Conservation (phyloP, 2,797 vertebrate species). For the Hephaestus fuliginosus region DNA sequence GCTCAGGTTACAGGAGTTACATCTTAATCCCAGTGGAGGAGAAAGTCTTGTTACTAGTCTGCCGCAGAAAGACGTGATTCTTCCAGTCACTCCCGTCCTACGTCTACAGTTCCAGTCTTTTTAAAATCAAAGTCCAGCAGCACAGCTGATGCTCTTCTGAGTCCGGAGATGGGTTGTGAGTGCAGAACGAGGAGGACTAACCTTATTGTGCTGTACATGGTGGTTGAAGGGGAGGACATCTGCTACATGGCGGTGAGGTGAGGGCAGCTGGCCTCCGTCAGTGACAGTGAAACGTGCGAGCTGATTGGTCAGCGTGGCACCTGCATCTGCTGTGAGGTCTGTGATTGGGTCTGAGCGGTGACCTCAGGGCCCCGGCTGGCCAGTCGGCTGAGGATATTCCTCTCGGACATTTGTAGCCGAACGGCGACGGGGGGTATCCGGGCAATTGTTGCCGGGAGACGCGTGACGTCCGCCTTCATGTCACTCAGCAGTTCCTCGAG, state of each 20-base stretch:
- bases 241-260: slow-evolving; percentile 77
- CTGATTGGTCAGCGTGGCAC: slow-evolving; percentile 80
- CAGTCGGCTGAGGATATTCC: slow-evolving; percentile 97
- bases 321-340: slow-evolving; percentile 83
- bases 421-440: slow-evolving; percentile 98
- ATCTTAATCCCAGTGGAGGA: slow-evolving; percentile 63
- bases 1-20: slow-evolving; percentile 63
- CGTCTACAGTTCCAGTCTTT: slow-evolving; percentile 65
- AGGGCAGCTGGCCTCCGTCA: slow-evolving; percentile 56
- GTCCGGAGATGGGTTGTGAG: slow-evolving; percentile 63
- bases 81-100: slow-evolving; percentile 54
- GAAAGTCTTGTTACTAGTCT: slow-evolving; percentile 49
- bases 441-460: slow-evolving; percentile 97
- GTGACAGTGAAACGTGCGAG: slow-evolving; percentile 32
- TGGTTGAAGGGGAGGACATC: slow-evolving; percentile 51
- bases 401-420: slow-evolving; percentile 97
- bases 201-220: slow-evolving; percentile 76
- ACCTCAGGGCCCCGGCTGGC: slow-evolving; percentile 93
- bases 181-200: slow-evolving; percentile 67
- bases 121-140: slow-evolving; percentile 62
- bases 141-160: slow-evolving; percentile 61
- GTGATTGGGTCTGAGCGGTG: slow-evolving; percentile 77
- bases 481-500: slow-evolving; percentile 98
- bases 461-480: slow-evolving; percentile 99
- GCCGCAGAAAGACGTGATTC: slow-evolving; percentile 35